These are phyloP conservation scores for Porites cylindrica DNA, from an alignment of 92 coral and sea anemone genomes.

Conservation along the genomic window DNA sequence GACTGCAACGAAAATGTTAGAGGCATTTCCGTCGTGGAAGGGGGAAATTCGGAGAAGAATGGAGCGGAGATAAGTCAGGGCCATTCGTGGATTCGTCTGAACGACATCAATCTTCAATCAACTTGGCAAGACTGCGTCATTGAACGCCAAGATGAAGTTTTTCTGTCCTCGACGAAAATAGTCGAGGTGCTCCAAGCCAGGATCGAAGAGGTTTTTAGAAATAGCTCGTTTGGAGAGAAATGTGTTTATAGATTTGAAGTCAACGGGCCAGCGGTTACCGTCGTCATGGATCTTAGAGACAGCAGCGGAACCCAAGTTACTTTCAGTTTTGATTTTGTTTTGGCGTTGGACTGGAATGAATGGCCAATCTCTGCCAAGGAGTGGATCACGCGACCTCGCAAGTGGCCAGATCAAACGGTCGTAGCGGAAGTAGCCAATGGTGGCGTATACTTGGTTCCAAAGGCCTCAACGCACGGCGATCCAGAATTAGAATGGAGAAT, in stretches of 20 bases:
- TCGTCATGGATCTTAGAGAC: constrained; percentile 33
- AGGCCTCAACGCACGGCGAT: constrained; percentile 38
- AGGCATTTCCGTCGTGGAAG: constrained; percentile 20
- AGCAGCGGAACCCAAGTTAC: constrained; percentile 14
- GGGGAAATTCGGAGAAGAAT: background rate
- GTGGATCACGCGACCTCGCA: constrained; percentile 32
- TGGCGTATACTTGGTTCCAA: constrained; percentile 58
- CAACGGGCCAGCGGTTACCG: constrained; percentile 30
- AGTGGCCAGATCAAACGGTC: constrained; percentile 44
- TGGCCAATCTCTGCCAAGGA: constrained; percentile 53
- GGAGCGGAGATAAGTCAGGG: background rate
- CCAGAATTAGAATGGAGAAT: constrained; percentile 64
- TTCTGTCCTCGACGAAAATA: constrained; percentile 14
- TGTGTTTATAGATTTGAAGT: constrained; percentile 27
- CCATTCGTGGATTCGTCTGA: constrained; percentile 19
- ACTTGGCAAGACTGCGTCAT: constrained; percentile 21
- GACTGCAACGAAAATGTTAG: background rate
- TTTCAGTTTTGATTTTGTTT: constrained; percentile 46
- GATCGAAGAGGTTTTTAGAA: constrained; percentile 5
- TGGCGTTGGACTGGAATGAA: constrained; percentile 44
- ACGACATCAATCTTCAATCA: background rate
- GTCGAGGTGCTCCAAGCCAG: constrained; percentile 10
- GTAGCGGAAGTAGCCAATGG: constrained; percentile 1
- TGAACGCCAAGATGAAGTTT: background rate
- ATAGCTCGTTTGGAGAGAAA: background rate